A percentile compares a stretch with the other conserved stretches of the same genome.
These are phyloP conservation scores for Geococcyx californianus DNA, from an alignment of 2,113 vertebrate species.

Conservation along the genomic window DNA sequence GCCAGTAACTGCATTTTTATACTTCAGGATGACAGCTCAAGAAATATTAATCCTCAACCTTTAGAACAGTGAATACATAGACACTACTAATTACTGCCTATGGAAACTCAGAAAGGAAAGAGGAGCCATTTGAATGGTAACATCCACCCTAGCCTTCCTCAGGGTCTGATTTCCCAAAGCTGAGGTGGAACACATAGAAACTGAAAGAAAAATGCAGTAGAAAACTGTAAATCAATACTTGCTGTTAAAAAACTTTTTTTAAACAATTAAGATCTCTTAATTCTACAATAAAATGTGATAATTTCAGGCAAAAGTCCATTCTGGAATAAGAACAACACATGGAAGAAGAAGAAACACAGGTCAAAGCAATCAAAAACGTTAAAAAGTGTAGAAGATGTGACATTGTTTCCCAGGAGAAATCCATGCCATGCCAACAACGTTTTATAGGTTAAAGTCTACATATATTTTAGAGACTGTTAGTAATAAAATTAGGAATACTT, in stretches of 20 bases:
- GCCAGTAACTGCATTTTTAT: not conserved
- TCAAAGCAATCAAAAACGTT: accelerated
- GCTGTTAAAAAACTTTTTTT: not conserved
- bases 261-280: not conserved
- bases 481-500: not conserved
- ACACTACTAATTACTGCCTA: not conserved
- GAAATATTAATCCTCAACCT: not conserved
- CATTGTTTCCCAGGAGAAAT: not conserved
- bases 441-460: not conserved
- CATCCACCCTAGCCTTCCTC: not conserved
- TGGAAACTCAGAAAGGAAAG: not conserved
- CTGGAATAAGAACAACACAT: not conserved
- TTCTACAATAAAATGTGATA: not conserved
- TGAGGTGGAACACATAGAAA: not conserved
- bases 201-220: not conserved
- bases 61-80: not conserved
- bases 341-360: not conserved
- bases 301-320: not conserved
- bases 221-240: not conserved
- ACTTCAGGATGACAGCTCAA: not conserved
- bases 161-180: not conserved
- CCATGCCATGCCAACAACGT: not conserved
- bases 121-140: not conserved
- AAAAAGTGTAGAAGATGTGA: not conserved
- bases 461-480: not conserved